phyloP scores from a whole-genome alignment of 1,140 invertebrate species.

The Helicoverpa armigera region DNA sequence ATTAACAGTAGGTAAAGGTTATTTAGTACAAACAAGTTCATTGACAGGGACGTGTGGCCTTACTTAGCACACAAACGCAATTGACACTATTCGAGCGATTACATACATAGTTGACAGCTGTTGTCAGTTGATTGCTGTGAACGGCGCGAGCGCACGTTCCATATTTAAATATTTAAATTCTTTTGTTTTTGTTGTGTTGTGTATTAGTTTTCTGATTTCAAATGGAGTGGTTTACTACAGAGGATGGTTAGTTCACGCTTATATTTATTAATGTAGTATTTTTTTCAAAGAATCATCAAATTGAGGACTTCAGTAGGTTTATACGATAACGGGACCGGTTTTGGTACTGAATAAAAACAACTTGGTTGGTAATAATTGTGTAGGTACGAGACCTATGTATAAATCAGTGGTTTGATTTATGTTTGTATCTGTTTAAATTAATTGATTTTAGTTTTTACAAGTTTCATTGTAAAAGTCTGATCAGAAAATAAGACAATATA shows the following conservation, averaged over 20 bases:
- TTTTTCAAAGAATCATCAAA: not conserved
- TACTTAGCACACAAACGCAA: not conserved
- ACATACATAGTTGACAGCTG: not conserved
- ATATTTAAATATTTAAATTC: not conserved
- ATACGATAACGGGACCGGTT: too few relatives aligned
- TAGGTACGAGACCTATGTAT: too few relatives aligned
- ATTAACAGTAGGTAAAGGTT: not conserved
- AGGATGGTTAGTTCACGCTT: slow-evolving; percentile 56
- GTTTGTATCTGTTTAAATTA: too few relatives aligned
- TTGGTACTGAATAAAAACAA: too few relatives aligned
- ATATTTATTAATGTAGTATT: not conserved
- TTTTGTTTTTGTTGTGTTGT: slow-evolving; percentile 5
- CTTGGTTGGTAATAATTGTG: too few relatives aligned
- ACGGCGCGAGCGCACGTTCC: slow-evolving; percentile 49
- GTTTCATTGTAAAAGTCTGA: too few relatives aligned
- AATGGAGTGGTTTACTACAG: slow-evolving; percentile 65
- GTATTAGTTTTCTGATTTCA: slow-evolving; percentile 23
- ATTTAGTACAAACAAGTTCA: not conserved
- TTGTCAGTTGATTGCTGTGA: not conserved
- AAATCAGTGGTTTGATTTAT: too few relatives aligned
- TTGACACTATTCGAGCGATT: not conserved
- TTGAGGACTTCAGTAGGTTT: not conserved
- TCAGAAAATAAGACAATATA: too few relatives aligned
- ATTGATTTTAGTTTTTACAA: too few relatives aligned
- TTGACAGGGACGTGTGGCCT: not conserved